These are phyloP conservation scores for Caiman crocodilus DNA, from an alignment of 2,797 vertebrate genomes.

Conservation along the genomic window DNA sequence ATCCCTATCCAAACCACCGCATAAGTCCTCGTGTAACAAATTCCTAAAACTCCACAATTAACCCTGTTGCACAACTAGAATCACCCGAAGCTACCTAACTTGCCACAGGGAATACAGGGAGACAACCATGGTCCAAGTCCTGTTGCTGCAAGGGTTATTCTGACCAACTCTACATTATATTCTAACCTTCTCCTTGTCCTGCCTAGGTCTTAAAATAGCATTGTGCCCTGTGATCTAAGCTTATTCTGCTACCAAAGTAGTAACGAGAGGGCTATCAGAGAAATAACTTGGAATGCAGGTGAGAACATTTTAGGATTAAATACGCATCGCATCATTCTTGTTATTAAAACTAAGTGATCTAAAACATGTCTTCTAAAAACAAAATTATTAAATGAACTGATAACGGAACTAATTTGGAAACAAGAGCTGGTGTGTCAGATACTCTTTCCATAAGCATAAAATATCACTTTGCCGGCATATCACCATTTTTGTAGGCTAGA, in stretches of 20 bases:
- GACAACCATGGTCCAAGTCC: no score
- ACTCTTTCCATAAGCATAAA: not conserved
- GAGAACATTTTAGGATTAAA: not conserved
- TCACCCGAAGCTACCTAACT: no score
- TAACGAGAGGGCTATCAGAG: not conserved
- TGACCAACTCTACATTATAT: no score
- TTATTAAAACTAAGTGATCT: not conserved
- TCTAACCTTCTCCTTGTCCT: not conserved
- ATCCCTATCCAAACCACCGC: no score
- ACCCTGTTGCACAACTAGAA: no score
- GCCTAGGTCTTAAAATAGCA: not conserved
- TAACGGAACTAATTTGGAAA: not conserved
- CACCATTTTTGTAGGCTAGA: not conserved
- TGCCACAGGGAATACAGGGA: no score
- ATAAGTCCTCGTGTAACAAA: no score
- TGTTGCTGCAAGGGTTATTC: no score
- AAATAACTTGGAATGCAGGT: not conserved
- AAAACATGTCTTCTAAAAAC: not conserved
- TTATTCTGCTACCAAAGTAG: not conserved
- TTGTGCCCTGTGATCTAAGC: not conserved
- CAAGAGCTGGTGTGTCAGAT: not conserved
- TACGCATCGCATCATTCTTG: not conserved
- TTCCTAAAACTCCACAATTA: no score
- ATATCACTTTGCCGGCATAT: accelerated
- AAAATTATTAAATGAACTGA: not conserved